These are phyloP conservation scores for Xestia rhomboidea DNA, from an alignment of 2,888 invertebrate species.

Conservation along the genomic window DNA sequence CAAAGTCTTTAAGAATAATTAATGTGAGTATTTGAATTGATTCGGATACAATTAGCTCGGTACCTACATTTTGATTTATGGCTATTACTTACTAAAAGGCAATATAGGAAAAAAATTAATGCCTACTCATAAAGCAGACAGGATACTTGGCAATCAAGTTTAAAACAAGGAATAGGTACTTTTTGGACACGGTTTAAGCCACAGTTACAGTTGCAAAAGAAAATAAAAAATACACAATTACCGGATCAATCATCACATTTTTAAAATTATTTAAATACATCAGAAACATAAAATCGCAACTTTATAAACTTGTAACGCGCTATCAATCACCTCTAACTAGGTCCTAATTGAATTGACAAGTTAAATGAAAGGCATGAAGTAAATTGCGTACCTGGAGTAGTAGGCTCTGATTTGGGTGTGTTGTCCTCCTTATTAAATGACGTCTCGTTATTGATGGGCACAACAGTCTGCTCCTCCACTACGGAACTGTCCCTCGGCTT, in stretches of 20 bases:
- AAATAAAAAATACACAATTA: neutral
- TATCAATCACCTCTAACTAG: neutral
- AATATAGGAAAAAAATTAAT: neutral
- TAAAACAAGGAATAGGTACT: neutral
- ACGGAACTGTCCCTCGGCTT: conserved; percentile 55
- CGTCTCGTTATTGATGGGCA: conserved; percentile 23
- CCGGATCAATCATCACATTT: neutral
- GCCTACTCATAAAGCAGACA: neutral
- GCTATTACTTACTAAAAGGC: neutral
- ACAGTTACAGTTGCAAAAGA: neutral
- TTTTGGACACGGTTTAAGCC: neutral
- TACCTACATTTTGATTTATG: neutral
- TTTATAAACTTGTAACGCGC: neutral
- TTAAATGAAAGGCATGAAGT: neutral
- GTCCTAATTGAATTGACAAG: neutral
- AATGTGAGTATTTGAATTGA: conserved; percentile 24
- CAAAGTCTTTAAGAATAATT: conserved; percentile 10
- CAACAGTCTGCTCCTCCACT: conserved; percentile 38
- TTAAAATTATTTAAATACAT: neutral
- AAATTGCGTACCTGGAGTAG: conserved; percentile 31
- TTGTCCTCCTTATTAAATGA: conserved; percentile 18
- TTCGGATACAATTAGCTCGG: neutral
- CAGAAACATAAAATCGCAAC: neutral
- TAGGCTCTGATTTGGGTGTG: neutral
- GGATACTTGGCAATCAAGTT: neutral